These are phyloP conservation scores for Channallabes apus DNA, from an alignment of 2,797 vertebrate genomes.

Conservation along the genomic window DNA sequence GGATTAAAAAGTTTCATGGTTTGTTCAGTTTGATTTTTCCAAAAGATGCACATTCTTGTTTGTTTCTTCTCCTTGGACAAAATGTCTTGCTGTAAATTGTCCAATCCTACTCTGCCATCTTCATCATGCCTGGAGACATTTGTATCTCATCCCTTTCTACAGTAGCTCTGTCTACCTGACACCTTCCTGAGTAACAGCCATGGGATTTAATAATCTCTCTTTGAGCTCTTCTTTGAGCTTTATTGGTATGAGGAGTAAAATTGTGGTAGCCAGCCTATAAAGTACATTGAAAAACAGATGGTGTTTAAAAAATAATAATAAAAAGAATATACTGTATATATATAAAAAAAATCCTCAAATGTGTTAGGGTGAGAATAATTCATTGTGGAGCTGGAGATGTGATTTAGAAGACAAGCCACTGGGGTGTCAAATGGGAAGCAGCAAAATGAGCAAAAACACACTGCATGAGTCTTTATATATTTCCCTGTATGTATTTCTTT, in stretches of 20 bases:
- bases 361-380: conserved; percentile 33
- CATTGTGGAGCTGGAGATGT: conserved; percentile 10
- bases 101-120: not conserved
- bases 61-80: not conserved
- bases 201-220: conserved; percentile 50
- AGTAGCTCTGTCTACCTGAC: not conserved
- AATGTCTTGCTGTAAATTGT: not conserved
- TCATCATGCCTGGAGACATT: not conserved
- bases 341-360: conserved; percentile 10
- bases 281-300: conserved; percentile 44
- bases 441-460: conserved; percentile 38
- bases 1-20: no score
- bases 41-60: not conserved
- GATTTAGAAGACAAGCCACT: conserved; percentile 34
- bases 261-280: conserved; percentile 47
- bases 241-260: conserved; percentile 44
- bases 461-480: not conserved
- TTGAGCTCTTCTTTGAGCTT: conserved; percentile 34
- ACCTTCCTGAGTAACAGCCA: conserved; percentile 13
- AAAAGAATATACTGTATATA: not conserved
- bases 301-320: not conserved
- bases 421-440: conserved; percentile 17
- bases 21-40: not conserved
- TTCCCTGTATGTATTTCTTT: not conserved
- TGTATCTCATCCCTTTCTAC: not conserved